phyloP scores from a whole-genome alignment of 1,140 invertebrate genomes.

The Formica selysi region DNA sequence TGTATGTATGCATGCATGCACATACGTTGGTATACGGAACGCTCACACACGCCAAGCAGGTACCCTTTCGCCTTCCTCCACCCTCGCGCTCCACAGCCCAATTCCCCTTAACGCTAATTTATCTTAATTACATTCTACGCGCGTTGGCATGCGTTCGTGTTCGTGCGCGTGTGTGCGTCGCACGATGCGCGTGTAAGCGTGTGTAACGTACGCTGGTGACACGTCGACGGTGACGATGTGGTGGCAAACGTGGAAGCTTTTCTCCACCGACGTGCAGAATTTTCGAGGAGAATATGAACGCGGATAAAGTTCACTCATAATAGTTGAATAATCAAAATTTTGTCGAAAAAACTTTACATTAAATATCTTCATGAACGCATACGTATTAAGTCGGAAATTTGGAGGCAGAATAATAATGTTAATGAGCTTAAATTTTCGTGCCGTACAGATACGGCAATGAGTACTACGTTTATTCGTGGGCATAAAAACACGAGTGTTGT shows the following conservation, averaged over 20 bases:
- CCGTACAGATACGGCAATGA: background rate
- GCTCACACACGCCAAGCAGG: constrained; percentile 50
- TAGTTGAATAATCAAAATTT: constrained; percentile 12
- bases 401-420: background rate
- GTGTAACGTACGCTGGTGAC: constrained; percentile 4
- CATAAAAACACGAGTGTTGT: background rate
- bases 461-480: background rate
- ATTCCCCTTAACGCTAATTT: constrained; percentile 85
- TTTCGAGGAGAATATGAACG: constrained; percentile 27
- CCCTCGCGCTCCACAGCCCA: constrained; percentile 78
- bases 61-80: constrained; percentile 71
- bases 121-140: constrained; percentile 86
- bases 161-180: constrained; percentile 28
- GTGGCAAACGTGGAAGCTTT: constrained; percentile 34
- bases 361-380: background rate
- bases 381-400: background rate
- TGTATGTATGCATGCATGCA: background rate
- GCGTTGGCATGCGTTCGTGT: constrained; percentile 77
- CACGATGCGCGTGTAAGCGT: background rate
- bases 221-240: constrained; percentile 40
- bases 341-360: background rate
- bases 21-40: background rate
- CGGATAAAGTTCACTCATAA: constrained; percentile 32
- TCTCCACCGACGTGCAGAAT: constrained; percentile 27
- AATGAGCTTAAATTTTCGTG: background rate